Percentiles rank a stretch among this genome's conserved stretches.
phyloP scores from a whole-genome alignment of 2,888 invertebrate species.

The Choreutis nemorana region DNA sequence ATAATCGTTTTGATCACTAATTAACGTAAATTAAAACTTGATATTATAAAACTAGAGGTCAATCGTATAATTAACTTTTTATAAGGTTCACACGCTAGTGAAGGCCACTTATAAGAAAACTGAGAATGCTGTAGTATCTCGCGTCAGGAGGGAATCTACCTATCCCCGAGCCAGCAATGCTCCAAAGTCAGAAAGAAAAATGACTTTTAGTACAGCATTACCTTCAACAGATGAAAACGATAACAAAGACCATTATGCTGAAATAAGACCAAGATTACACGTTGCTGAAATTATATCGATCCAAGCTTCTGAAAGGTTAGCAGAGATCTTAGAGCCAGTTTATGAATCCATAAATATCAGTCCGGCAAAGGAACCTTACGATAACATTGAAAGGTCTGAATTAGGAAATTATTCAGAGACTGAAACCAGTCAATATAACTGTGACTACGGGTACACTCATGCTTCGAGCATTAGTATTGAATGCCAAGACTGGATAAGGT shows the following conservation, averaged over 20 bases:
- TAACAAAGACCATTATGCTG: conserved; percentile 25
- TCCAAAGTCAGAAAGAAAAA: conserved; percentile 29
- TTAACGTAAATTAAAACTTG: too few species aligned
- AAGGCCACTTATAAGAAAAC: conserved; percentile 52
- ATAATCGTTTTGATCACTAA: too few species aligned
- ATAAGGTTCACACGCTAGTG: conserved; percentile 46
- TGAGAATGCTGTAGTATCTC: conserved; percentile 41
- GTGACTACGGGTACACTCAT: conserved; percentile 36
- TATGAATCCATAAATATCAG: conserved; percentile 48
- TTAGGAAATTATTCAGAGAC: conserved; percentile 28
- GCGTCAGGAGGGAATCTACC: conserved; percentile 32
- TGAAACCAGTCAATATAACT: conserved; percentile 24
- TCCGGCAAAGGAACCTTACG: conserved; percentile 33
- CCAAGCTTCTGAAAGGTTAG: conserved; percentile 46
- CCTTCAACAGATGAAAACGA: conserved; percentile 23
- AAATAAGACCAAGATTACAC: conserved; percentile 36
- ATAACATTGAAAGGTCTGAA: conserved; percentile 31
- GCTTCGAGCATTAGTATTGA: conserved; percentile 43
- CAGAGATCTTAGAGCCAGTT: conserved; percentile 50
- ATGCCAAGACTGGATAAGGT: conserved; percentile 44
- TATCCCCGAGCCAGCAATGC: conserved; percentile 29
- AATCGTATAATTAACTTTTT: conserved; percentile 6
- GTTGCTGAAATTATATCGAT: conserved; percentile 57
- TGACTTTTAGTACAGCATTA: conserved; percentile 43
- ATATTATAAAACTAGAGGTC: too few species aligned